These are phyloP conservation scores for Chaenocephalus aceratus DNA, from an alignment of 2,113 vertebrate species.

Conservation along the genomic window DNA sequence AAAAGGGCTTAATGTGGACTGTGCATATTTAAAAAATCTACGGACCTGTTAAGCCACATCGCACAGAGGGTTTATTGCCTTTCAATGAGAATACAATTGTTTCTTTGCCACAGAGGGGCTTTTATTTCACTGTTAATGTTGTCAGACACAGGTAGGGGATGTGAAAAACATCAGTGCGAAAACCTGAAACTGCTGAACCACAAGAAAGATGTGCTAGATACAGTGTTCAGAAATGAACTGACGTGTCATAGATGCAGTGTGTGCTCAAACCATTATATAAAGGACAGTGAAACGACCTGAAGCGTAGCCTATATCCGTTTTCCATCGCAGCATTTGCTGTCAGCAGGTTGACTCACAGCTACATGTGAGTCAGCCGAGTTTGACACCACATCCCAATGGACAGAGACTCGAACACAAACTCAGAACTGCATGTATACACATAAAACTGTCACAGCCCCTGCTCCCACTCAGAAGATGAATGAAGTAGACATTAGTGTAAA, in stretches of 20 bases:
- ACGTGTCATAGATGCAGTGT: neutral
- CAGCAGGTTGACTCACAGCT: conserved; percentile 65
- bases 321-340: conserved; percentile 51
- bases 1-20: conserved; percentile 22
- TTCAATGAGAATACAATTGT: conserved; percentile 24
- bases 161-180: conserved; percentile 16
- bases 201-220: neutral
- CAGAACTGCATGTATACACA: neutral
- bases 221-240: conserved; percentile 6
- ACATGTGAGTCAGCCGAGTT: conserved; percentile 58
- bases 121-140: conserved; percentile 21
- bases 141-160: conserved; percentile 18
- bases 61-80: conserved; percentile 21
- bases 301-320: conserved; percentile 29
- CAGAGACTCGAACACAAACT: neutral
- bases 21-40: conserved; percentile 38
- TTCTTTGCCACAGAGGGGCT: neutral
- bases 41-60: conserved; percentile 13
- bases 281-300: conserved; percentile 46
- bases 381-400: conserved; percentile 42
- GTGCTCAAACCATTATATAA: conserved; percentile 37
- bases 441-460: neutral
- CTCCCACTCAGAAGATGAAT: conserved; percentile 29
- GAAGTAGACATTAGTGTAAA: conserved; percentile 57
- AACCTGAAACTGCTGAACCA: conserved; percentile 43